These are phyloP conservation scores for Drepanosiphum platanoidis DNA, from an alignment of 2,888 invertebrate species.

Conservation along the genomic window DNA sequence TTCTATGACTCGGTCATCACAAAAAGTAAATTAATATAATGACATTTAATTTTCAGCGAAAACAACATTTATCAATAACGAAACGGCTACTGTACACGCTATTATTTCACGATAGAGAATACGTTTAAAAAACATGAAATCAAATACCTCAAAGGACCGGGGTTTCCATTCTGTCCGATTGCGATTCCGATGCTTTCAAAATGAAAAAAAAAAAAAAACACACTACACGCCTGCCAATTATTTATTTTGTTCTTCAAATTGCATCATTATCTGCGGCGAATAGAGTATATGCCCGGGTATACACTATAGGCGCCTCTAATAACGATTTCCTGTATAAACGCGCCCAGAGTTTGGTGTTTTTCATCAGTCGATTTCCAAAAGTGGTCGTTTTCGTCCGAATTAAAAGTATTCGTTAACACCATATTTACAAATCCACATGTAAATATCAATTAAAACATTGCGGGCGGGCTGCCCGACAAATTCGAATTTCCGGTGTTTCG, in stretches of 20 bases:
- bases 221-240: slow-evolving; percentile 1
- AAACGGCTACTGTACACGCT: neutral
- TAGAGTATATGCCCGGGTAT: too few species aligned
- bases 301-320: slow-evolving; percentile 3
- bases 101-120: neutral
- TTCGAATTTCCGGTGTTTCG: slow-evolving; percentile 49
- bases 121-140: neutral
- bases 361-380: neutral
- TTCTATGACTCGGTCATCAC: too few species aligned
- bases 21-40: neutral
- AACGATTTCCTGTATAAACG: slow-evolving; percentile 43
- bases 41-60: too few species aligned
- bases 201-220: too few species aligned
- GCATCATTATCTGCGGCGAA: neutral
- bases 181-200: neutral
- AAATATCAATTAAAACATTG: slow-evolving; percentile 29
- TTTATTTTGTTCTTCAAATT: slow-evolving; percentile 2
- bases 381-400: neutral
- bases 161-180: neutral
- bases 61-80: neutral
- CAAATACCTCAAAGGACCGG: neutral
- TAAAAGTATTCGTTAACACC: neutral
- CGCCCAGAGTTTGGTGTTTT: neutral
- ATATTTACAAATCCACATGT: neutral
- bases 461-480: slow-evolving; percentile 45